Evolutionary conservation across 1,140 invertebrate genomes (phyloP).

Genomic region (Parapsyche elsis): DNA sequence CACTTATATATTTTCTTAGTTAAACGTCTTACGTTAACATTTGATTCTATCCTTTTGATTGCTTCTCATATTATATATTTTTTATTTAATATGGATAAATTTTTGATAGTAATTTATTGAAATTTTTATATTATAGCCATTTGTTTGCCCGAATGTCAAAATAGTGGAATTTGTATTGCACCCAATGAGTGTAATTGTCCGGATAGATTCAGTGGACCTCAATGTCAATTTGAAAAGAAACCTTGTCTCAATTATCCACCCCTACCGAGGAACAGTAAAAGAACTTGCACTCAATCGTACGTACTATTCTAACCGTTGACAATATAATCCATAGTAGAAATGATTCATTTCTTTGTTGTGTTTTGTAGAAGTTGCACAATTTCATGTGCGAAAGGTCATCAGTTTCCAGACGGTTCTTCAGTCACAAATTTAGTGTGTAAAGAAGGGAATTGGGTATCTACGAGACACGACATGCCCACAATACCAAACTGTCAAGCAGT

Average conservation of each 20-base stretch:
- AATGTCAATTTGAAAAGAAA: constrained; percentile 80
- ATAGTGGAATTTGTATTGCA: constrained; percentile 80
- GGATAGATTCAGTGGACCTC: constrained; percentile 76
- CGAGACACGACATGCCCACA: constrained; percentile 68
- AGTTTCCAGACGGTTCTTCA: constrained; percentile 74
- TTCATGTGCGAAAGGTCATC: constrained; percentile 71
- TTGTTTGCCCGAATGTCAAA: constrained; percentile 79
- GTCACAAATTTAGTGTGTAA: constrained; percentile 73
- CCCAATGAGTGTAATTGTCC: constrained; percentile 79
- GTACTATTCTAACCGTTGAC: constrained; percentile 55
- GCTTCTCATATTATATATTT: not conserved
- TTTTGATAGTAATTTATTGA: too few species aligned
- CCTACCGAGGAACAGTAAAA: constrained; percentile 72
- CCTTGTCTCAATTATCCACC: constrained; percentile 75
- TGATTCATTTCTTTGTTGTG: not conserved
- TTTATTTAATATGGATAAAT: not conserved
- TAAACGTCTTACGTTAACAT: too few species aligned
- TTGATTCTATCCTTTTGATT: too few species aligned
- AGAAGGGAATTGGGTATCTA: constrained; percentile 74
- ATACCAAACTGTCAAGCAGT: constrained; percentile 76
- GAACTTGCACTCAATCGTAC: constrained; percentile 75
- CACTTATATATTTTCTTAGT: too few species aligned
- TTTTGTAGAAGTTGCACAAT: constrained; percentile 71
- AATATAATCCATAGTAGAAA: not conserved
- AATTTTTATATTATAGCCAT: constrained; percentile 72